Percentiles rank a stretch among this genome's conserved stretches.
These are phyloP conservation scores for Platycercus adscitus DNA, from an alignment of 2,113 vertebrate genomes.

Conservation along the genomic window DNA sequence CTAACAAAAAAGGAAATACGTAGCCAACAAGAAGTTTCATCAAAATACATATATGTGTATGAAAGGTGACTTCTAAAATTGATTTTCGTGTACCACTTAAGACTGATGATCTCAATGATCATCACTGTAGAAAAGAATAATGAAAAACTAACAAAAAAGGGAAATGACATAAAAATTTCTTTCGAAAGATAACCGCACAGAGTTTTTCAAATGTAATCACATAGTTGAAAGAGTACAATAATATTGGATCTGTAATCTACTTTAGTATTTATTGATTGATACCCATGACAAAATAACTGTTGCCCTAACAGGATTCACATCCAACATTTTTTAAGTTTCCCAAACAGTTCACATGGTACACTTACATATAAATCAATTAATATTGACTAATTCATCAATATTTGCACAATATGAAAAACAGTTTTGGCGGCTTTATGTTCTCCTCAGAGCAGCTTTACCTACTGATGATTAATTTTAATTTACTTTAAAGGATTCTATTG, in stretches of 20 bases:
- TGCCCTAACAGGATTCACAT: constrained; percentile 56
- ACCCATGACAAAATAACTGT: constrained; percentile 59
- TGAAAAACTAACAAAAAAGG: not conserved
- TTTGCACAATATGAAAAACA: constrained; percentile 67
- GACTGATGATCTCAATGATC: not conserved
- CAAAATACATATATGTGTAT: not conserved
- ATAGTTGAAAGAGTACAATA: constrained; percentile 10
- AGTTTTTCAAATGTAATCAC: constrained; percentile 22
- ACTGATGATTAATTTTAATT: constrained; percentile 71
- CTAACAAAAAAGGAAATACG: not conserved
- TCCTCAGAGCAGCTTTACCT: constrained; percentile 44
- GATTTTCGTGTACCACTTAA: not conserved
- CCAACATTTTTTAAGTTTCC: constrained; percentile 57
- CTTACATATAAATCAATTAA: constrained; percentile 61
- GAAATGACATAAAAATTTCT: constrained; percentile 1
- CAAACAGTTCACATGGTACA: constrained; percentile 37
- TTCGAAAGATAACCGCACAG: constrained; percentile 10
- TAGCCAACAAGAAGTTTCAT: not conserved
- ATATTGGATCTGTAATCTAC: constrained; percentile 61
- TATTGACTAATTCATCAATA: constrained; percentile 62
- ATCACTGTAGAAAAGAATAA: not conserved
- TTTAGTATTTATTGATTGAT: constrained; percentile 67
- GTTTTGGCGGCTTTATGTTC: constrained; percentile 56
- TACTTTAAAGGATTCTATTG: constrained; percentile 69
- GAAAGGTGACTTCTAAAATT: constrained; percentile 15